Base-by-base conservation (phyloP, 1,140 invertebrate species). In the Phymorhynchus buccinoides region DNA sequence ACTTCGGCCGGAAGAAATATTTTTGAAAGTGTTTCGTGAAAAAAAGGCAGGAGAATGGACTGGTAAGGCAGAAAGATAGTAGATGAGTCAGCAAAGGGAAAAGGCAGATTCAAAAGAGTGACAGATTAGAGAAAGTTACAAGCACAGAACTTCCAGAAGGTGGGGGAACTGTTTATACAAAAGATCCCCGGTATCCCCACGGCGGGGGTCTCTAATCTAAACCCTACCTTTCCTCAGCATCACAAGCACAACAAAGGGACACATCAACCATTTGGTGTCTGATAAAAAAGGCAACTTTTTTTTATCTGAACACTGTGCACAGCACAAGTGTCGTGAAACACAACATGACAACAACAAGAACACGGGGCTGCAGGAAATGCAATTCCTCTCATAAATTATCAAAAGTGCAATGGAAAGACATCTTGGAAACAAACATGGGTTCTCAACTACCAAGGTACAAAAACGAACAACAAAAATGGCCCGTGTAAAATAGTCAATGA, bases 351-450 rank as follows among this genome's bases (percentile, higher is more conserved):
- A 52, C 12, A 9, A 2, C 22, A 52, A 6, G n/a, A 22, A 14
- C 56, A 62, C 56, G n/a, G 56, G 56, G n/a, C n/a, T 27, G 22
- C 56, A 62, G 22, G 12, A 62, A 62, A 62, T 62, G 14, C 56
- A 62, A 22, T 62, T 62, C n/a, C 56, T 62, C 56, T 62, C 56
- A 62, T 62, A 14, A 62, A 75, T 16, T 41, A 37, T 75, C 3
- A 75, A 75, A 75, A 41, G 27, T 41, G 14, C 39, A 75, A 75
- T 27, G 37, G 73, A 75, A 75, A 75, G 73, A 75, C 73, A 75
- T 41, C 73, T 41, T 35, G 73, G 27, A 75, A 42, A 37, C 1
- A 22, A 75, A 75, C 18, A 75, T 14, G 37, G 37, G 37, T 41
- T 27, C 73, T 14, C 56, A 16, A 75, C 35, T 75, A 41, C 37